Base-by-base conservation (phyloP, 2,797 vertebrate species). In the Mus minutoides region DNA sequence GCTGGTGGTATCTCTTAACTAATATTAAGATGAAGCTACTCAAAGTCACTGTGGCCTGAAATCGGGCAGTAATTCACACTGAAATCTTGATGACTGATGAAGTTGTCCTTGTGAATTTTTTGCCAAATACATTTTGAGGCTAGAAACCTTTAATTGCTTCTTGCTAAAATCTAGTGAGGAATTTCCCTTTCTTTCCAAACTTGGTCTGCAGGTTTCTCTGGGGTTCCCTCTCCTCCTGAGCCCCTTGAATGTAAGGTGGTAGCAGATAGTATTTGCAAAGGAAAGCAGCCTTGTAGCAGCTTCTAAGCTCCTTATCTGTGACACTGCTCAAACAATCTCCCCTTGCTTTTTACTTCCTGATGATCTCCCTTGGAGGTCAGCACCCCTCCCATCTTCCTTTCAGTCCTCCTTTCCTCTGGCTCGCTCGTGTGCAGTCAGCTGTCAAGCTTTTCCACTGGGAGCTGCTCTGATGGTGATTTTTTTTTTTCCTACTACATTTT, bases 21-120 rank as follows among this genome's bases (percentile, higher is more conserved):
- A 91, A 89, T 49, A 77, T 54, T 94, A 80, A 96, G 49, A 95
- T 62, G 82, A 95, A 96, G 60, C 92, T 90, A 96, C 89, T 85
- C 26, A 56, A 90, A 88, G 78, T 90, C 80, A 90, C 85, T 95
- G 56, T 91, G 40, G 79, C 58, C 77, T 58, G 64, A 90, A 90
- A 75, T 92, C 49, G 94, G 49, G 79, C 40, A 92, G 87, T 43
- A 90, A 90, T 34, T 97, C 75, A 92, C 56, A 94, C 37, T 56
- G 56, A 96, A 88, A 77, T 92, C 54, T 76, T 60, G 31, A 90
- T 78, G 85, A 78, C 40, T 71, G 67, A 88, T 75, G 54, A 56
- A 78, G 19, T 71, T 90, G 40, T 43, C 90, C 54, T 87, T 12
- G 29, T 75, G 60, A 22, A 46, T 93, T 95, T 95, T 96, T 96